Evolutionary conservation across 2,113 vertebrate species (phyloP).

Genomic region (Malurus elegans): DNA sequence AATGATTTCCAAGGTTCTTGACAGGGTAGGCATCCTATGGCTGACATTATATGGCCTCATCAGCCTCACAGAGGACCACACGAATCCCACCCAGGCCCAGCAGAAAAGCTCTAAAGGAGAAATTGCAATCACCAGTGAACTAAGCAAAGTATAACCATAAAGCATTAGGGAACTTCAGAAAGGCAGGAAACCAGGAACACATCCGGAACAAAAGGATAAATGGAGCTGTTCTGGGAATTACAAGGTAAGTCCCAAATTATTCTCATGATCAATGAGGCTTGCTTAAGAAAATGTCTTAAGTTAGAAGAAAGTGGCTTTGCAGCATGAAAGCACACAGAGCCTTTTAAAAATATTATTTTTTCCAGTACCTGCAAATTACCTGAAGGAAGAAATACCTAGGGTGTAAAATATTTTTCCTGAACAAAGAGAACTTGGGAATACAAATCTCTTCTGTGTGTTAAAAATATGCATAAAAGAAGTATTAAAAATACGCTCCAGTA

Average conservation of each 20-base stretch:
- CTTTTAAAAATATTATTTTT: neutral
- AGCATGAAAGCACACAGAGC: neutral
- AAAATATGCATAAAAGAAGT: neutral
- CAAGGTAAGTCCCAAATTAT: neutral
- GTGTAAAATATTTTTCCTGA: neutral
- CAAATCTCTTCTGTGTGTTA: neutral
- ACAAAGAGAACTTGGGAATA: neutral
- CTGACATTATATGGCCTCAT: neutral
- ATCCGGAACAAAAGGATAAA: neutral
- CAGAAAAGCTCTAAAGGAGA: neutral
- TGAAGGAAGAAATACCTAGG: neutral
- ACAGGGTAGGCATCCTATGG: rapidly evolving
- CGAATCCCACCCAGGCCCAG: neutral
- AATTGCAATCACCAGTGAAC: neutral
- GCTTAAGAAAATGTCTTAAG: neutral
- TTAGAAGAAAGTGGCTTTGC: neutral
- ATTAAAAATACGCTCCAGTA: neutral
- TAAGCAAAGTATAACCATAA: neutral
- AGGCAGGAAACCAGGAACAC: neutral
- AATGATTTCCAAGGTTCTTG: neutral
- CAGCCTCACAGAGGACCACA: neutral
- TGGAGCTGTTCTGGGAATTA: neutral
- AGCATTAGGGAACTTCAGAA: neutral
- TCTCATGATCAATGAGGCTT: neutral
- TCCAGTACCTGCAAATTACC: neutral